Percentiles rank a stretch among this genome's conserved stretches.
Evolutionary conservation across 2,113 vertebrate species (phyloP).

Genomic region (Daboia siamensis): DNA sequence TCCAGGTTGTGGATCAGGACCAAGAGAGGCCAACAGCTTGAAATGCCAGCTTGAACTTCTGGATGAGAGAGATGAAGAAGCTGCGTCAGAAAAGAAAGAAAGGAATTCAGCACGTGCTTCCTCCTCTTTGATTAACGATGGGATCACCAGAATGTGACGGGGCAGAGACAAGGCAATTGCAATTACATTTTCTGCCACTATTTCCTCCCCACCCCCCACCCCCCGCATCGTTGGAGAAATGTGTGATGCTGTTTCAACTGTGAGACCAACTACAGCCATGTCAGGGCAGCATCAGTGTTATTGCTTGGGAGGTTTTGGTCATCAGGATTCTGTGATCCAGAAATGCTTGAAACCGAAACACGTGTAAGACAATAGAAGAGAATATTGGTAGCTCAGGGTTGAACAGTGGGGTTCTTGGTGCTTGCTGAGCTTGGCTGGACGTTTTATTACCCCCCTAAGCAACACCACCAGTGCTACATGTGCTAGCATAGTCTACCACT

Average conservation of each 20-base stretch:
- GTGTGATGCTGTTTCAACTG: not conserved
- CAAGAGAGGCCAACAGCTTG: not conserved
- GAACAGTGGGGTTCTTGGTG: too few species aligned
- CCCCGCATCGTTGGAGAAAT: not conserved
- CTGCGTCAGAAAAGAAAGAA: not conserved
- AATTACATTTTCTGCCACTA: not conserved
- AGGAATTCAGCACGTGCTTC: not conserved
- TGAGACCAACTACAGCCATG: not conserved
- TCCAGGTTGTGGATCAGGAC: not conserved
- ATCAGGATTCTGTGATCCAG: not conserved
- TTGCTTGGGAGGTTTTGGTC: not conserved
- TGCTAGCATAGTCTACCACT: too few species aligned
- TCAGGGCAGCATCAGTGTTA: not conserved
- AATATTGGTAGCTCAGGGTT: not conserved
- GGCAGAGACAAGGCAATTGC: not conserved
- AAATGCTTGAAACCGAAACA: not conserved
- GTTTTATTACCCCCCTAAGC: too few species aligned
- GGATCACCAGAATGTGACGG: not conserved
- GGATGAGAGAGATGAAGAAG: not conserved
- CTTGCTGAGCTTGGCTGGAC: too few species aligned
- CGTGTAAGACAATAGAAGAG: not conserved
- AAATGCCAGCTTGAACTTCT: not conserved
- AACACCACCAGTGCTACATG: too few species aligned
- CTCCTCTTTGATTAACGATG: not conserved
- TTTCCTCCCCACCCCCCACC: too few species aligned